phyloP scores from a whole-genome alignment of 2,797 vertebrate species.

The Champsocephalus gunnari region DNA sequence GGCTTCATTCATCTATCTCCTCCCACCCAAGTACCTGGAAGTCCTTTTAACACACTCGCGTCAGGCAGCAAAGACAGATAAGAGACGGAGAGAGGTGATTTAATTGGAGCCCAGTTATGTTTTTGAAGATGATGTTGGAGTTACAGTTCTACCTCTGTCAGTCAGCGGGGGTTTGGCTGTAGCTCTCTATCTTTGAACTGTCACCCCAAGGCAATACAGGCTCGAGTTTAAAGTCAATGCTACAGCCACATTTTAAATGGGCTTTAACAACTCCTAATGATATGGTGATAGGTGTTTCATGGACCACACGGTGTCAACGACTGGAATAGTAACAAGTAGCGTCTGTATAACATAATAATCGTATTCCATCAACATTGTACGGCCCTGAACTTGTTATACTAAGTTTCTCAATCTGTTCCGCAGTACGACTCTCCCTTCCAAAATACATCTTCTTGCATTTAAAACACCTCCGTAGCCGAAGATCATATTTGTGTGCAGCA shows the following conservation, averaged over 20 bases:
- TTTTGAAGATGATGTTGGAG: slow-evolving; percentile 63
- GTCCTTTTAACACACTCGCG: slow-evolving; percentile 57
- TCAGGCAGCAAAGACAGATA: slow-evolving; percentile 55
- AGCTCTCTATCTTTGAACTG: slow-evolving; percentile 67
- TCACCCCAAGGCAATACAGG: slow-evolving; percentile 53
- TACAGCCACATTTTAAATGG: slow-evolving; percentile 50
- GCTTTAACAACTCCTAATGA: slow-evolving; percentile 66
- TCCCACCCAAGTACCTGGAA: slow-evolving; percentile 61
- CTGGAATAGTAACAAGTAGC: slow-evolving; percentile 25
- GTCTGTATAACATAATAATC: background rate
- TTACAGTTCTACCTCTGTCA: slow-evolving; percentile 60
- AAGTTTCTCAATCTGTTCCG: slow-evolving; percentile 14
- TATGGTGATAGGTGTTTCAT: slow-evolving; percentile 42
- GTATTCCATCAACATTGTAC: slow-evolving; percentile 6
- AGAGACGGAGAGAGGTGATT: slow-evolving; percentile 57
- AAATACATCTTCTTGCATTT: slow-evolving; percentile 18
- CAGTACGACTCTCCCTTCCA: slow-evolving; percentile 6
- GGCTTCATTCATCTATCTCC: slow-evolving; percentile 53
- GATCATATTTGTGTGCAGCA: slow-evolving; percentile 45
- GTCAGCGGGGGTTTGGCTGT: slow-evolving; percentile 55
- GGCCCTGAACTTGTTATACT: slow-evolving; percentile 1
- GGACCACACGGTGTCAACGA: slow-evolving; percentile 67
- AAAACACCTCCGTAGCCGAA: slow-evolving; percentile 19
- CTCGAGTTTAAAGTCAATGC: slow-evolving; percentile 34
- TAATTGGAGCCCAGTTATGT: slow-evolving; percentile 70